Base-by-base conservation (phyloP, 2,888 invertebrate genomes). In the Agriopis marginaria region DNA sequence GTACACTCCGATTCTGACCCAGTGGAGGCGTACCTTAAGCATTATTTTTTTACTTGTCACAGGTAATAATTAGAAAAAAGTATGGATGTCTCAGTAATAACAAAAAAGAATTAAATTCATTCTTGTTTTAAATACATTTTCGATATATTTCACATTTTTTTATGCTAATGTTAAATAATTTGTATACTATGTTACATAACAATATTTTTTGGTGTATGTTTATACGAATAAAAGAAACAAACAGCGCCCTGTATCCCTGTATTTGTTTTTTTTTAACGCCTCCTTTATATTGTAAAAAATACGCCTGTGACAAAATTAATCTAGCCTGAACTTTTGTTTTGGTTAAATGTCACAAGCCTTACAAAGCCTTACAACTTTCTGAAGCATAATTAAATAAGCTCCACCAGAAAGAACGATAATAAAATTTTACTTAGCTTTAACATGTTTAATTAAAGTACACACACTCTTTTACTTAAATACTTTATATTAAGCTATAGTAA, bases 41-140 rank as follows among this genome's bases (percentile, higher is more conserved):
- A 71, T 70, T 70, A 72, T 76, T 72, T 73, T 75, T 14, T 42
- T n/a, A 50, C 17, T 23, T 68, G 59, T 79, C 77, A 79, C 79
- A 79, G 78, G 78, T 77, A 72, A 72, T 76, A 71, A 73, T 74
- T 76, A 72, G 11, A 51, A 51, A 51, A 32, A 32, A 32, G 32
- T 32, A 3, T 32, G 32, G 32, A 10, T 11, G 51, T 42, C 42
- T 42, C 42, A 42, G 42, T 32, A 32, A 32, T 32, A 32, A 1
- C 32, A 32, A 32, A 32, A 32, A 32, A 5, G 0, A 32, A 32
- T 32, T 32, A 32, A 32, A 3, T 32, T 32, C 5, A 2, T 23
- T 23, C 2, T 23, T 23, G 17, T 23, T 23, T 32, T 32, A 32
- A 32, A 32, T 32, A 32, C 5, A 32, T 32, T 32, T 32, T 32